A percentile compares a stretch with the other conserved stretches of the same genome.
phyloP scores from a whole-genome alignment of 37 sponge, comb jelly and placozoan species.

The Diacarnus erythraeanus region DNA sequence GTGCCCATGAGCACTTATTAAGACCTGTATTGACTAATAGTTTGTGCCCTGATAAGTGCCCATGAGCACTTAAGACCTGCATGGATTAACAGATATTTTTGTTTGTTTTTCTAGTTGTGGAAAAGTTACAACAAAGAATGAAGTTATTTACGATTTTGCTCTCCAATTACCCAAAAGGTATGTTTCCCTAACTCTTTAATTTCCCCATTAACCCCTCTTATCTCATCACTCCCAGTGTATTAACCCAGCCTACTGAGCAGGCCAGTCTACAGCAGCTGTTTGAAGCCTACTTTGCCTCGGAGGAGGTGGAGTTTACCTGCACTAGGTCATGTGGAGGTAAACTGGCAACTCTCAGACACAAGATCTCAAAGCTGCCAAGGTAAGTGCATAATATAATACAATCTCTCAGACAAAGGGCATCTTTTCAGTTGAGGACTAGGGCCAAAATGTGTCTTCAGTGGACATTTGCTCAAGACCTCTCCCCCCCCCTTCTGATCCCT shows the following conservation, averaged over 20 bases:
- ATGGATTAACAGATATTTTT: too few species aligned
- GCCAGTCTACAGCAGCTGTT: conserved; percentile 57
- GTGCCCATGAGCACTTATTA: too few species aligned
- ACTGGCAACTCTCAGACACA: conserved; percentile 31
- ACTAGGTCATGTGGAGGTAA: conserved; percentile 20
- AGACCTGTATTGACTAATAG: too few species aligned
- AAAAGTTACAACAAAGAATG: conserved; percentile 12
- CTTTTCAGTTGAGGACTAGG: not conserved
- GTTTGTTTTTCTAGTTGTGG: conserved; percentile 16
- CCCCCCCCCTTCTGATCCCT: not conserved
- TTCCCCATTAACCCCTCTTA: not conserved
- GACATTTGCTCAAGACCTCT: not conserved
- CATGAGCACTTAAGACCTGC: too few species aligned
- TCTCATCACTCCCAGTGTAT: conserved; percentile 2
- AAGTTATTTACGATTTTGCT: conserved; percentile 49
- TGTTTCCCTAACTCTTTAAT: too few species aligned
- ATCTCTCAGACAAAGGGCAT: not conserved
- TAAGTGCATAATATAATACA: conserved; percentile 2
- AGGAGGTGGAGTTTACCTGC: conserved; percentile 67
- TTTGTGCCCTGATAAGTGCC: not conserved
- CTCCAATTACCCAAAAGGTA: conserved; percentile 54
- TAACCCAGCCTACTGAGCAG: conserved; percentile 19
- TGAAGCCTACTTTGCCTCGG: conserved; percentile 43
- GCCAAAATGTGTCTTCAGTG: not conserved
- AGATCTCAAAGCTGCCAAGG: conserved; percentile 59